A percentile compares a stretch with the other conserved stretches of the same genome.
Conservation (phyloP, 2,113 vertebrate genomes). For the Tympanuchus pallidicinctus region DNA sequence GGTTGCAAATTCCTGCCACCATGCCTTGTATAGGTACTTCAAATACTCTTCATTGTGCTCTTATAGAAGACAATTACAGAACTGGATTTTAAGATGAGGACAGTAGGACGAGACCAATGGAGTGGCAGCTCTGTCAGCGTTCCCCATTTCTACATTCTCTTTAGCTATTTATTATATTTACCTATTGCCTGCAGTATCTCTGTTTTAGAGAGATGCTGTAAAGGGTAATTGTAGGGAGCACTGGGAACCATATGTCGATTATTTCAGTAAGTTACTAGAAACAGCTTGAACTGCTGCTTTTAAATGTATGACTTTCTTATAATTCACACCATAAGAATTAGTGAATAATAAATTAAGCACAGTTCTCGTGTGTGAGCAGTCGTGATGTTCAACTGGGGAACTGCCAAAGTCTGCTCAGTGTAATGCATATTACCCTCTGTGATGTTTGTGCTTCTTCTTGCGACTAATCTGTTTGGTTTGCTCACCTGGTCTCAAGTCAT, state of each 20-base stretch:
- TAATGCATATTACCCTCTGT: background rate
- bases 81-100: background rate
- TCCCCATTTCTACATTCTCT: background rate
- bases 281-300: background rate
- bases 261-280: background rate
- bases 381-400: background rate
- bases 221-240: background rate
- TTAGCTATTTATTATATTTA: background rate
- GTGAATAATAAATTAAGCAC: background rate
- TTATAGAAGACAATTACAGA: background rate
- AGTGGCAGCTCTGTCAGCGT: background rate
- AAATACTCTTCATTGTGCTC: background rate
- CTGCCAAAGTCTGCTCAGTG: background rate
- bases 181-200: background rate
- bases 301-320: background rate
- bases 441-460: fast-evolving
- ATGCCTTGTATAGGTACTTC: background rate
- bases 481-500: background rate
- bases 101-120: background rate
- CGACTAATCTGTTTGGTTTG: background rate
- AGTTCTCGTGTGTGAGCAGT: background rate
- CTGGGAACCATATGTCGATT: background rate
- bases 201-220: background rate
- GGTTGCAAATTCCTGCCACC: background rate
- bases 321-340: background rate